phyloP scores from a whole-genome alignment of 2,888 invertebrate genomes.

The Rapana venosa region DNA sequence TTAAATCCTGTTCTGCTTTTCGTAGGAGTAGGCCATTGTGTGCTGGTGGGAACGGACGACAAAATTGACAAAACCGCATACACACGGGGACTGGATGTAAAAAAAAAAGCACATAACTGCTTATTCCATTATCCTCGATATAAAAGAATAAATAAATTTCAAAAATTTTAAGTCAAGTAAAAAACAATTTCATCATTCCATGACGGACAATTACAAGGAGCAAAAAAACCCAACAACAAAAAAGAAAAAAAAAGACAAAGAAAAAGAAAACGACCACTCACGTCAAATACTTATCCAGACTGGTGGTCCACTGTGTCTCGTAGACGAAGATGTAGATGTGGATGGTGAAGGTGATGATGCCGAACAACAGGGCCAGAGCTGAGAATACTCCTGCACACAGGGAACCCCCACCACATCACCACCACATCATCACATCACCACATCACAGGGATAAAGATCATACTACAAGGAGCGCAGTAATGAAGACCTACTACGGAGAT shows the following conservation, averaged over 20 bases:
- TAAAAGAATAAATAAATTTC: no score
- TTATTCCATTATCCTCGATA: no score
- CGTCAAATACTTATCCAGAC: conserved; percentile 89
- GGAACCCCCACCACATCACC: background rate
- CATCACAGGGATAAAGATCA: background rate
- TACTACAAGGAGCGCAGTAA: background rate
- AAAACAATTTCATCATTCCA: no score
- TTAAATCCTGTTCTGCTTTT: no score
- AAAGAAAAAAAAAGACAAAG: background rate
- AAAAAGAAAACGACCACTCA: conserved; percentile 80
- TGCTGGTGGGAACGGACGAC: no score
- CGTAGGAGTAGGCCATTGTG: no score
- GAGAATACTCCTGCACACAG: conserved; percentile 83
- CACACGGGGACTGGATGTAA: background rate
- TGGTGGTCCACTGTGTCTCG: conserved; percentile 86
- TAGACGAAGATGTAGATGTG: conserved; percentile 90
- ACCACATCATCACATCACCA: background rate
- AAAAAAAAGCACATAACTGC: no score
- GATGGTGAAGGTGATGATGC: conserved; percentile 88
- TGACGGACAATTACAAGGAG: no score
- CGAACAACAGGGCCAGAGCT: conserved; percentile 86
- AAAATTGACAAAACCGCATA: background rate
- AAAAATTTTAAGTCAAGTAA: no score
- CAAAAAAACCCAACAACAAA: no score
- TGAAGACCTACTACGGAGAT: no score